A percentile compares a stretch with the other conserved stretches of the same genome.
Conservation (phyloP, 1,140 invertebrate genomes). For the Bombus pascuorum region DNA sequence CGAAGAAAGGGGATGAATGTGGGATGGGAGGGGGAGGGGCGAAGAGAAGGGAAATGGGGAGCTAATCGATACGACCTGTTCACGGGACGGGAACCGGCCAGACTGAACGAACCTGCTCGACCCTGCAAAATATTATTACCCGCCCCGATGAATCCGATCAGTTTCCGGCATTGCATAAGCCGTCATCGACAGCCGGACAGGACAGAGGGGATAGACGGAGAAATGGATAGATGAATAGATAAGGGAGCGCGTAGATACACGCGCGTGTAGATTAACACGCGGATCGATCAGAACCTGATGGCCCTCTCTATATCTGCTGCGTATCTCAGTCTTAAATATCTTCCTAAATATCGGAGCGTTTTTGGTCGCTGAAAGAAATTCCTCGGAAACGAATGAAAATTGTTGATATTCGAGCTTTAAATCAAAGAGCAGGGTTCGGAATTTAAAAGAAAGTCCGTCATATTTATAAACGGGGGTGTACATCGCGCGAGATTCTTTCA, state of each 20-base stretch:
- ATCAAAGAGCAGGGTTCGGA: too few species aligned
- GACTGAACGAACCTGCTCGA: conserved; percentile 78
- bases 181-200: conserved; percentile 67
- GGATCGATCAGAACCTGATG: background rate
- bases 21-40: background rate
- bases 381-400: background rate
- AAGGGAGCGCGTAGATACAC: conserved; percentile 34
- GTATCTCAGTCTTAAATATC: background rate
- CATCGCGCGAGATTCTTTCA: background rate
- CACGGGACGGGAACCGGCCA: conserved; percentile 68
- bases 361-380: background rate
- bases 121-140: conserved; percentile 79
- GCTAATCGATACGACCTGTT: conserved; percentile 76
- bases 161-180: conserved; percentile 78
- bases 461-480: background rate
- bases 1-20: conserved; percentile 16
- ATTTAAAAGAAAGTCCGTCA: too few species aligned
- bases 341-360: background rate
- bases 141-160: conserved; percentile 77
- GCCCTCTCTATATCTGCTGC: background rate
- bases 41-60: conserved; percentile 34
- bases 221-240: conserved; percentile 49
- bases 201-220: conserved; percentile 10
- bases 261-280: conserved; percentile 20
- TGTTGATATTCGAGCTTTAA: background rate